These are phyloP conservation scores for Cottoperca gobio DNA, from an alignment of 2,797 vertebrate species.

Conservation along the genomic window DNA sequence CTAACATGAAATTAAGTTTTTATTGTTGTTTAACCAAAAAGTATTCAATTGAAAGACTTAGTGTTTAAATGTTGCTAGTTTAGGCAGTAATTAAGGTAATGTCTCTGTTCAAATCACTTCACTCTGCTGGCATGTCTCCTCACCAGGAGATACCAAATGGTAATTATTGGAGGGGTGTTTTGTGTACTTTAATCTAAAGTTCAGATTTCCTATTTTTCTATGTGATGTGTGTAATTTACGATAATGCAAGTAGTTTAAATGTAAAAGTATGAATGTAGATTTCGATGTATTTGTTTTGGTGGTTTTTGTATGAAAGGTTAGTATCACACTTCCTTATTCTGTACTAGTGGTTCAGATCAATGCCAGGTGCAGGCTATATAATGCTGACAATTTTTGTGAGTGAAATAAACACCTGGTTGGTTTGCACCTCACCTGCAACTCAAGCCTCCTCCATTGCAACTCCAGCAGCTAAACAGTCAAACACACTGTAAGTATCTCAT, in stretches of 20 bases:
- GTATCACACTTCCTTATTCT: not conserved
- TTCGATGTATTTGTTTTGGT: not conserved
- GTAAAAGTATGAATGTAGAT: not conserved
- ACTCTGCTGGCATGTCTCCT: not conserved
- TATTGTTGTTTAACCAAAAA: not conserved
- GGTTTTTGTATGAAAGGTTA: not conserved
- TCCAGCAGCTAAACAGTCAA: not conserved
- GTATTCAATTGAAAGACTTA: not conserved
- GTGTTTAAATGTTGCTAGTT: not conserved
- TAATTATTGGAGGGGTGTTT: not conserved
- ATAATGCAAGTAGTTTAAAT: not conserved
- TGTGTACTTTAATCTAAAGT: not conserved
- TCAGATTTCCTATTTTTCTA: not conserved
- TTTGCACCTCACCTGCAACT: not conserved
- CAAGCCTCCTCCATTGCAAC: not conserved
- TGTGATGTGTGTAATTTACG: not conserved
- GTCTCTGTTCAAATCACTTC: not conserved
- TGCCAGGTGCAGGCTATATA: not conserved
- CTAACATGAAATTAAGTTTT: not conserved
- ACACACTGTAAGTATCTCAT: not conserved
- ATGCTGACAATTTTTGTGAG: not conserved
- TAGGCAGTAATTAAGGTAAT: not conserved
- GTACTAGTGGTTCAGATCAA: not conserved
- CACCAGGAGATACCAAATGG: not conserved
- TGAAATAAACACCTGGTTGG: not conserved